Base-by-base conservation (phyloP, 2,888 invertebrate genomes). In the Odiellus spinosus region DNA sequence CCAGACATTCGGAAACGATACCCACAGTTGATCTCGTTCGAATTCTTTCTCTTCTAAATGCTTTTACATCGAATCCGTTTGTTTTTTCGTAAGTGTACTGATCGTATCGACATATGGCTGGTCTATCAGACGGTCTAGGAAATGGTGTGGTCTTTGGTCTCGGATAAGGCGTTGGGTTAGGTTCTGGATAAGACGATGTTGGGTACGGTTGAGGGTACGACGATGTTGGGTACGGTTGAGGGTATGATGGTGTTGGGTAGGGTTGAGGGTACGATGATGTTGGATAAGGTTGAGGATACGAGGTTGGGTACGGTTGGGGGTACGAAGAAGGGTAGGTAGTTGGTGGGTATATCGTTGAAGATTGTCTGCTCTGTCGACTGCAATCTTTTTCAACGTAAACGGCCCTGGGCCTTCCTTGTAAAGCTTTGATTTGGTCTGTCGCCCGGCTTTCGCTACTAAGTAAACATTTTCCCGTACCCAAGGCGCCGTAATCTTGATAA, bases 371-470 rank as follows among this genome's bases (percentile, higher is more conserved):
- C 18, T 48, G 48, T 18, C 47, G 47, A 15, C 50, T 38, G 19
- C 58, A 58, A 36, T 56, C 83, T 55, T 80, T 75, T 57, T 87
- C 78, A 60, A 79, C 80, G 63, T 85, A 88, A 34, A 75, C 71
- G 8, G 78, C 77, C 42, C 56, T 46, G 4, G 55, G 49, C 15
- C 53, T 54, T 2, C 82, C 80, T 47, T 85, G 83, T 35, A 58
- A 48, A 10, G 56, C 54, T 18, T 52, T 54, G 8, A 48, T 46
- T 21, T 54, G 56, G 17, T 53, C 55, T 1, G 54, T 56, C n/a
- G 52, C 53, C 12, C 57, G 45, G 62, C 85, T 83, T 65, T 85
- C 84, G 48, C 82, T 78, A 66, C 85, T 84, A 40, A 87, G 67
- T 52, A 77, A 72, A 59, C 84, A 85, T 50, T 66, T 63, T 4